phyloP scores from a whole-genome alignment of 2,888 invertebrate genomes.

The Galeopsomyia nigrocyanea region DNA sequence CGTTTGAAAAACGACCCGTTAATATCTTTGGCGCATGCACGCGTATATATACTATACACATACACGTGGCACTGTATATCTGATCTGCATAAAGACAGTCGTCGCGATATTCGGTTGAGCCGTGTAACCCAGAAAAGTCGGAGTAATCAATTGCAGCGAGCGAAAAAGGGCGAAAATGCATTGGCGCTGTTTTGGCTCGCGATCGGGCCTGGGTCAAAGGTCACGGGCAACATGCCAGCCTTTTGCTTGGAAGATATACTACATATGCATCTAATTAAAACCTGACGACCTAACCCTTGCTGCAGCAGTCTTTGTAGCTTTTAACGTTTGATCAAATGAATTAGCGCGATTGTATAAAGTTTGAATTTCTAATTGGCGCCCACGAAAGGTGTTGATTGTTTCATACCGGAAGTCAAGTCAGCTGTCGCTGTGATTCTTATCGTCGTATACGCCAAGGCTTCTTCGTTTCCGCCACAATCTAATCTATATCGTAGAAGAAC shows the following conservation, averaged over 20 bases:
- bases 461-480: constrained; percentile 46
- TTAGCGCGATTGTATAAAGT: not conserved
- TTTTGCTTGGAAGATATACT: no score
- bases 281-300: no score
- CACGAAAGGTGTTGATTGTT: constrained; percentile 60
- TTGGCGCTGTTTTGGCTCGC: constrained; percentile 57
- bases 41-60: not conserved
- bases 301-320: no score
- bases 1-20: no score
- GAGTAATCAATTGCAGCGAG: constrained; percentile 24
- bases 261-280: no score
- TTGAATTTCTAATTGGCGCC: constrained; percentile 42
- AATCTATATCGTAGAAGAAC: constrained; percentile 9
- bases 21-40: no score
- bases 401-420: constrained; percentile 55
- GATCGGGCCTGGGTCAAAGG: constrained; percentile 57
- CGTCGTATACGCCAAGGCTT: constrained; percentile 29
- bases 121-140: constrained; percentile 34
- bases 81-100: no score
- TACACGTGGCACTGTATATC: not conserved
- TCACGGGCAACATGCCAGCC: constrained; percentile 64
- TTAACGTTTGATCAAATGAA: no score
- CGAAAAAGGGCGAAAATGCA: constrained; percentile 26
- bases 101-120: constrained; percentile 7
- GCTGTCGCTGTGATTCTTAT: constrained; percentile 44